A percentile compares a stretch with the other conserved stretches of the same genome.
These are phyloP conservation scores for Tiliacea citrago DNA, from an alignment of 2,888 invertebrate species.

Conservation along the genomic window DNA sequence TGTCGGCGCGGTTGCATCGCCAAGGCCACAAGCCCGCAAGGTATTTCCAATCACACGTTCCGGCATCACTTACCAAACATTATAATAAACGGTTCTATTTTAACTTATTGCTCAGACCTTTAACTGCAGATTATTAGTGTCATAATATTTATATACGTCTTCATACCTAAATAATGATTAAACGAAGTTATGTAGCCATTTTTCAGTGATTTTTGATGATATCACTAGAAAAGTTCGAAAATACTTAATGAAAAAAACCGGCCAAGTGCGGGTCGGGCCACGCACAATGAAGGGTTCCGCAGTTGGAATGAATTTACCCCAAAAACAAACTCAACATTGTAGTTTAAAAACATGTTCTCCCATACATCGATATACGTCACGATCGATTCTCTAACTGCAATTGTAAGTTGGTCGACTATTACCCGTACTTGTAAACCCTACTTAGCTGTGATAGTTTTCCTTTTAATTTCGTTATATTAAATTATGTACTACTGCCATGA, in stretches of 20 bases:
- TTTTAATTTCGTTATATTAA: too few relatives aligned
- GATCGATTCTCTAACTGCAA: too few relatives aligned
- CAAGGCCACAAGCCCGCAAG: not conserved
- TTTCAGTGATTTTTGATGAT: not conserved
- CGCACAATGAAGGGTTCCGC: too few relatives aligned
- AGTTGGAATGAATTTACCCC: too few relatives aligned
- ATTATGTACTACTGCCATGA: too few relatives aligned
- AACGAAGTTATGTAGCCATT: not conserved
- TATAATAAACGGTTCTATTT: slow-evolving; percentile 29
- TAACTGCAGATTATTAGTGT: slow-evolving; percentile 8
- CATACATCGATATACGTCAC: too few relatives aligned
- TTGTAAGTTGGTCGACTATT: too few relatives aligned
- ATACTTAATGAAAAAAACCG: not conserved
- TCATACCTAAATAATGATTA: slow-evolving; percentile 27
- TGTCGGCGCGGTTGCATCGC: slow-evolving; percentile 27
- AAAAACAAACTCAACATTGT: too few relatives aligned
- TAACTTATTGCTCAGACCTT: slow-evolving; percentile 4
- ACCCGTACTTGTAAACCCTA: too few relatives aligned
- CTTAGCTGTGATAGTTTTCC: too few relatives aligned
- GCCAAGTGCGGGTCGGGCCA: too few relatives aligned
- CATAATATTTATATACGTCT: slow-evolving; percentile 20
- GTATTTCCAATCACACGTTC: slow-evolving; percentile 40
- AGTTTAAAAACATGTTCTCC: too few relatives aligned
- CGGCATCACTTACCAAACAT: slow-evolving; percentile 17
- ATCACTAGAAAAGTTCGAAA: not conserved